Percentiles rank a stretch among this genome's conserved stretches.
Conservation (phyloP, 2,113 vertebrate genomes). For the Oncorhynchus kisutch region DNA sequence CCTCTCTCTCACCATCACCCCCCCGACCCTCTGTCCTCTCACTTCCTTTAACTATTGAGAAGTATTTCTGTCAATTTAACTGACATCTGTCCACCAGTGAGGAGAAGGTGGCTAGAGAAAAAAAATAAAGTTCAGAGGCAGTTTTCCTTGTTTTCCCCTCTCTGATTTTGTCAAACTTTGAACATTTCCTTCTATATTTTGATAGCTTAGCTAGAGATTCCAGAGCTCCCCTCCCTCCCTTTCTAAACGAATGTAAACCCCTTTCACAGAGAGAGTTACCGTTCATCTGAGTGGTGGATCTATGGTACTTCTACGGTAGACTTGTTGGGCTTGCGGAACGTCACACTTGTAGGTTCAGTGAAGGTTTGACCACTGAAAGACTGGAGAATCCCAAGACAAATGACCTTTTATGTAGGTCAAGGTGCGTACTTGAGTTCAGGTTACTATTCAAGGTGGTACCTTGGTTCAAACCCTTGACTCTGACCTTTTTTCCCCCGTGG, state of each 20-base stretch:
- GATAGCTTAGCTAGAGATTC: conserved; percentile 73
- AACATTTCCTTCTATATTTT: conserved; percentile 75
- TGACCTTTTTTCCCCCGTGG: background rate
- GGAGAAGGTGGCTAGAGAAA: conserved; percentile 65
- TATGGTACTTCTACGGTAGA: conserved; percentile 48
- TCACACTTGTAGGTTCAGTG: conserved; percentile 35
- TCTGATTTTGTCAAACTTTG: conserved; percentile 80
- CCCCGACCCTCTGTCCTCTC: background rate
- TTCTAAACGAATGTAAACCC: too few relatives aligned
- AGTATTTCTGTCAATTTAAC: conserved; percentile 91
- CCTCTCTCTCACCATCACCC: background rate
- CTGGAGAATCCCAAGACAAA: background rate
- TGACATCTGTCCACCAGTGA: conserved; percentile 92
- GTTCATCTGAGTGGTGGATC: conserved; percentile 52
- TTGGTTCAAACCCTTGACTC: too few relatives aligned
- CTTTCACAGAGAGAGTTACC: conserved; percentile 59
- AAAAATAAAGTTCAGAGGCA: conserved; percentile 64
- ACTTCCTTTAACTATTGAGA: conserved; percentile 82
- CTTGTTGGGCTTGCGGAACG: conserved; percentile 35
- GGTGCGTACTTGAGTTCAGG: background rate
- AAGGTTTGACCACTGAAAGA: background rate
- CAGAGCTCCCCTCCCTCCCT: conserved; percentile 54
- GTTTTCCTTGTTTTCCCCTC: conserved; percentile 60
- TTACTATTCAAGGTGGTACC: background rate
- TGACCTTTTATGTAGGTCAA: background rate